These are phyloP conservation scores for Mastigias papua DNA, from an alignment of 30 jellyfish, hydroid and myxozoan species.

Conservation along the genomic window DNA sequence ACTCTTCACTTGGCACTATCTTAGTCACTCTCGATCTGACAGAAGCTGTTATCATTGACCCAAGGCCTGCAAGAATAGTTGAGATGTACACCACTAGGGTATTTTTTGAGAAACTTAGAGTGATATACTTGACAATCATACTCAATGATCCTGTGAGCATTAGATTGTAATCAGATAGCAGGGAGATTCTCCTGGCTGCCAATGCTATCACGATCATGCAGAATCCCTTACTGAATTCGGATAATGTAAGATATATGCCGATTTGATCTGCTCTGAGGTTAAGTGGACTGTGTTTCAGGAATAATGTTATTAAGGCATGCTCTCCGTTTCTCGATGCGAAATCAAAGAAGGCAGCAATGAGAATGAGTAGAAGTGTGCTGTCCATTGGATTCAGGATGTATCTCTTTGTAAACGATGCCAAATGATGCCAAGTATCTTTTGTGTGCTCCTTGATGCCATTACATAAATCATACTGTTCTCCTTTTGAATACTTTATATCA, in stretches of 20 bases:
- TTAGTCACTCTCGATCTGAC: conserved; percentile 47
- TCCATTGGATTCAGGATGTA: neutral
- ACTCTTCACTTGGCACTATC: conserved; percentile 18
- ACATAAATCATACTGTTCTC: neutral
- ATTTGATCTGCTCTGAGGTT: neutral
- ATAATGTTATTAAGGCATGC: neutral
- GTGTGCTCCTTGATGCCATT: neutral
- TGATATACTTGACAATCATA: neutral
- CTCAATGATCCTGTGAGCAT: neutral
- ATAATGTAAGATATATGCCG: neutral
- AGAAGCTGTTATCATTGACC: neutral
- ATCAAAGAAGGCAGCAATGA: neutral
- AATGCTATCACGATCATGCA: neutral
- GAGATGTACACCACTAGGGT: neutral
- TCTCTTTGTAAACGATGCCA: neutral
- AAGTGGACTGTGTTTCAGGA: neutral
- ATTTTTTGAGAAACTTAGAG: neutral
- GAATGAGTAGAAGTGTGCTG: neutral
- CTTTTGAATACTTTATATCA: neutral
- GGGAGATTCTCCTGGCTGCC: neutral
- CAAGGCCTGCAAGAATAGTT: neutral
- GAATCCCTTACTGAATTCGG: neutral
- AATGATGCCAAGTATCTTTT: neutral
- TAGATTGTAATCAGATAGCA: neutral
- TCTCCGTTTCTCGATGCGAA: neutral